A percentile compares a stretch with the other conserved stretches of the same genome.
phyloP scores from a whole-genome alignment of 2,888 invertebrate species.

The Zygothrica quintamaculata region DNA sequence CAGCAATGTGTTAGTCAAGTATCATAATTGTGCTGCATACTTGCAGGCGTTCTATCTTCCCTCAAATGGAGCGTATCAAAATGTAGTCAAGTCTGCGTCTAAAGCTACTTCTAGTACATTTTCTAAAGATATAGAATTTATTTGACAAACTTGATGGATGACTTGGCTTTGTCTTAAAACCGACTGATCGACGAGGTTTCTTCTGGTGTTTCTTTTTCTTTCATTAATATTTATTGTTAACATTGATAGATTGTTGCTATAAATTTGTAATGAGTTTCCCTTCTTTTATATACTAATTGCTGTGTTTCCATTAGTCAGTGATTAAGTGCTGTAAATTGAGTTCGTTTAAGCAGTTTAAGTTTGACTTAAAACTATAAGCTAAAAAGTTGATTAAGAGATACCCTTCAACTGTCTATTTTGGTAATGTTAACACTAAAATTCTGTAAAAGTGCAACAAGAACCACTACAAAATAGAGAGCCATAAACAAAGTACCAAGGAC shows the following conservation, averaged over 20 bases:
- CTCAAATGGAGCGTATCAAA: neutral
- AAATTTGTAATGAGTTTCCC: too few relatives aligned
- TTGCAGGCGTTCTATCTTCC: neutral
- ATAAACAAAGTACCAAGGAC: conserved; percentile 13
- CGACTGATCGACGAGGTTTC: too few relatives aligned
- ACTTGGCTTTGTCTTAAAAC: neutral
- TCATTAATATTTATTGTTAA: neutral
- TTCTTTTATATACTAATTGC: too few relatives aligned
- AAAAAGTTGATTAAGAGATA: too few relatives aligned
- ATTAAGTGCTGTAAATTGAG: too few relatives aligned
- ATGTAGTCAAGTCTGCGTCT: neutral
- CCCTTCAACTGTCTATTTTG: too few relatives aligned
- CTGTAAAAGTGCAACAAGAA: neutral
- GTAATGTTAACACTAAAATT: too few relatives aligned
- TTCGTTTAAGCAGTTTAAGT: too few relatives aligned
- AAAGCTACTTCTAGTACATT: neutral
- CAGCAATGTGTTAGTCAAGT: conserved; percentile 22
- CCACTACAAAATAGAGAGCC: neutral
- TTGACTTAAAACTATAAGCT: too few relatives aligned
- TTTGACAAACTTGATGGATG: neutral
- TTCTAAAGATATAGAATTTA: neutral
- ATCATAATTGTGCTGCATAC: conserved; percentile 13
- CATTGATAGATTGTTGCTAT: neutral
- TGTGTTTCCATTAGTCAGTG: too few relatives aligned
- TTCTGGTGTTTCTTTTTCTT: neutral